phyloP scores from a whole-genome alignment of 1,140 invertebrate species.

The Scaptomyza hsui region DNA sequence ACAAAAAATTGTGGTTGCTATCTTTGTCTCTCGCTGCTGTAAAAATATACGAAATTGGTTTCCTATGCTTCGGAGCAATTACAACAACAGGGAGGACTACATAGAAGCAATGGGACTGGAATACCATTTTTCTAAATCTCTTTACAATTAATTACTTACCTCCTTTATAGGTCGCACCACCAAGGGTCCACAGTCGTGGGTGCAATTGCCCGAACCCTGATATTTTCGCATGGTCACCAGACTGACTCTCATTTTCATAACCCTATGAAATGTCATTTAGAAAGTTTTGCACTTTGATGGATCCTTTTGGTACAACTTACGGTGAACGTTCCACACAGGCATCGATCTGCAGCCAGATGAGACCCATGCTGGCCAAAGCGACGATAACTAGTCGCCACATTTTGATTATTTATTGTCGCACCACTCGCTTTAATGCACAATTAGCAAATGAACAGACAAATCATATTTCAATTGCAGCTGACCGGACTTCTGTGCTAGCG shows the following conservation, averaged over 20 bases:
- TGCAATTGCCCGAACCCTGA: constrained; percentile 53
- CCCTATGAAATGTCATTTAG: constrained; percentile 26
- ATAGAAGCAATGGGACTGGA: too few relatives aligned
- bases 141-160: constrained; percentile 36
- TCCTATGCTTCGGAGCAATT: too few relatives aligned
- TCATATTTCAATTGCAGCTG: constrained; percentile 31
- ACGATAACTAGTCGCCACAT: constrained; percentile 50
- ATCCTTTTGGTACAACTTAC: constrained; percentile 50
- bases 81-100: too few relatives aligned
- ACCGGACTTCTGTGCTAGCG: constrained; percentile 37
- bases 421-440: constrained; percentile 47
- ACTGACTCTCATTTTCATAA: constrained; percentile 56
- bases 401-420: constrained; percentile 10
- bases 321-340: constrained; percentile 63
- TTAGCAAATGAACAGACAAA: constrained; percentile 59
- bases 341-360: constrained; percentile 28
- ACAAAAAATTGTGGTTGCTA: too few relatives aligned
- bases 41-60: too few relatives aligned
- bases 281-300: not conserved
- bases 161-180: constrained; percentile 63
- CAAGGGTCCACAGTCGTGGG: constrained; percentile 55
- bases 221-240: constrained; percentile 74
- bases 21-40: too few relatives aligned
- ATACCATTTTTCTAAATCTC: too few relatives aligned
- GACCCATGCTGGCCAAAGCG: constrained; percentile 13